These are phyloP conservation scores for Oeneis ivallda DNA, from an alignment of 2,888 invertebrate genomes.

Conservation along the genomic window DNA sequence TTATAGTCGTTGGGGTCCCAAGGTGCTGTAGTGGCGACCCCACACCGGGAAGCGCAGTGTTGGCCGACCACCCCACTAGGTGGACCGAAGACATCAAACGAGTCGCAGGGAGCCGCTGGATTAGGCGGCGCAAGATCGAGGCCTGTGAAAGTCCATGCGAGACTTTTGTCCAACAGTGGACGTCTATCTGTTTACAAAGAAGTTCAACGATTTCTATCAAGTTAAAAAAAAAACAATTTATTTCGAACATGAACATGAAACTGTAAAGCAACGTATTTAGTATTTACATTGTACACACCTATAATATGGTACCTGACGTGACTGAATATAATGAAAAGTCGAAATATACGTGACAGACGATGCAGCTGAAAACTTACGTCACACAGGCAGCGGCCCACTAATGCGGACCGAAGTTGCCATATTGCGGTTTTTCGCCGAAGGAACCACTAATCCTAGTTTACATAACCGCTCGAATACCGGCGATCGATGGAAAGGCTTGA, in stretches of 20 bases:
- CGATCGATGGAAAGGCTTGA: background rate
- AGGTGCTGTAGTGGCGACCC: too few species aligned
- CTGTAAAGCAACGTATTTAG: background rate
- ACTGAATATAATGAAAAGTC: constrained; percentile 7
- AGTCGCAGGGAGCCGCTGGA: too few species aligned
- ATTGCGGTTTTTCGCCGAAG: constrained; percentile 49
- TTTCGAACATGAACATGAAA: background rate
- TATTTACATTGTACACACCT: background rate
- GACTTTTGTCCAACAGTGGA: too few species aligned
- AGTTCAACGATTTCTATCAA: too few species aligned
- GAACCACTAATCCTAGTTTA: constrained; percentile 47
- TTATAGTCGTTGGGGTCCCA: too few species aligned
- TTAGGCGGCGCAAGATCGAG: too few species aligned
- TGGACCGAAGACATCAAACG: too few species aligned
- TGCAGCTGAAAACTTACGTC: constrained; percentile 46
- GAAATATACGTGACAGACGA: constrained; percentile 29
- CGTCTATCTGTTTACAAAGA: too few species aligned
- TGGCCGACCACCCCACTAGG: too few species aligned
- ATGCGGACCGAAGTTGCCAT: constrained; percentile 44
- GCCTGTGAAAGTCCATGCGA: too few species aligned
- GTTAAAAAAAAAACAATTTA: too few species aligned
- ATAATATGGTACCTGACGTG: background rate
- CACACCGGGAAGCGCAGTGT: too few species aligned
- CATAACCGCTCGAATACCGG: constrained; percentile 39
- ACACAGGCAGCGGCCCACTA: constrained; percentile 41